Base-by-base conservation (phyloP, 2,888 invertebrate genomes). In the Julus scandinavius region DNA sequence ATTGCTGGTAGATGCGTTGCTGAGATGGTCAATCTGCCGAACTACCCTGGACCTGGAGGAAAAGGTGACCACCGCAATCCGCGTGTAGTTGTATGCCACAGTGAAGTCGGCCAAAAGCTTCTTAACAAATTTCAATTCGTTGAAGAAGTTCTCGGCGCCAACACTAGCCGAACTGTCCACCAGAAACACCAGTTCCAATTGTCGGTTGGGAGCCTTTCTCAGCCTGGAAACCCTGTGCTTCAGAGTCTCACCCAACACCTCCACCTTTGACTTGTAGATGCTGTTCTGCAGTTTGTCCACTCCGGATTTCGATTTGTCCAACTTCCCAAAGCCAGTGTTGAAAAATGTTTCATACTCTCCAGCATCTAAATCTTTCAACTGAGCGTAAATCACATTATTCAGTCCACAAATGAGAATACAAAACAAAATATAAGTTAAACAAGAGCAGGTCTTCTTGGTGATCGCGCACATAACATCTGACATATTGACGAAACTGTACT, bases 81-180 rank as follows among this genome's bases (percentile, higher is more conserved):
- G 93, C 0, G 95, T 94, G 72, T 94, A 93, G 90, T 94, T 93
- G 86, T 93, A 93, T 90, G 95, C 94, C 38, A 95, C 95, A 0
- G 94, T 94, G 90, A 95, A 94, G 91, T 95, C 94, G 50, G 95
- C 94, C 83, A 95, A 91, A 7, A 95, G 92, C 91, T 92, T 95
- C 91, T 94, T 94, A 80, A 95, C 95, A 91, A 95, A 95, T 91
- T 94, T 94, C 87, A 95, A 91, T 91, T 95, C 95, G 91, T 94
- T 95, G 89, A 93, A 92, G 91, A 95, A 95, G 92, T 95, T 95
- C 38, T 93, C 92, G 89, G 93, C 93, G 0, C 95, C 95, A 2
- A 95, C 95, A 90, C 95, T 95, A 0, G 94, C 94, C n/a, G 95
- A 95, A 17, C 94, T 94, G 91, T 95, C 95, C 85, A 95, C 94